phyloP scores from a whole-genome alignment of 2,888 invertebrate species.

The Melinopterus prodromus region DNA sequence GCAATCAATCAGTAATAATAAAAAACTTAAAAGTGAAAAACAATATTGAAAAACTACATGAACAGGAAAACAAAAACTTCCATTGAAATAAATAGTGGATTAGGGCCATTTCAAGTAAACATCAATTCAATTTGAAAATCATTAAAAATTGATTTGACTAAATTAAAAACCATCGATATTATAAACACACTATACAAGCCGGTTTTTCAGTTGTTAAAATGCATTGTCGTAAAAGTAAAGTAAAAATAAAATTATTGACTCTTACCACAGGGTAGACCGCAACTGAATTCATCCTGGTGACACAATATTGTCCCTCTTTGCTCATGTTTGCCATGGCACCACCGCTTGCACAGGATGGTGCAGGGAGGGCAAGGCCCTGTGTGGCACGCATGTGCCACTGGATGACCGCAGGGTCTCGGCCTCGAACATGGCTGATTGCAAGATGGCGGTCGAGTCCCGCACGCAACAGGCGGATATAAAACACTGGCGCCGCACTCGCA shows the following conservation, averaged over 20 bases:
- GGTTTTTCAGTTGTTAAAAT: background rate
- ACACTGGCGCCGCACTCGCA: slow-evolving; percentile 92
- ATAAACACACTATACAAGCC: background rate
- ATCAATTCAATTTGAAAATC: too few species aligned
- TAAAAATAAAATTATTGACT: slow-evolving; percentile 8
- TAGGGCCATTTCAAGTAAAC: background rate
- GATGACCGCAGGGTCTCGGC: slow-evolving; percentile 80
- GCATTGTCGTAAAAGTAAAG: too few species aligned
- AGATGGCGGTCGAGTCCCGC: slow-evolving; percentile 86
- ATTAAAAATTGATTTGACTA: too few species aligned
- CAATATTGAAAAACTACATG: too few species aligned
- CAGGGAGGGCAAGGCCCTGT: slow-evolving; percentile 82
- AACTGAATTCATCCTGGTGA: slow-evolving; percentile 86
- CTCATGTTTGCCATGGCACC: slow-evolving; percentile 69
- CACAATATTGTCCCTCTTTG: slow-evolving; percentile 90
- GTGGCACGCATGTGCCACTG: slow-evolving; percentile 88
- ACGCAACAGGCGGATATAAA: slow-evolving; percentile 89
- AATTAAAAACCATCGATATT: too few species aligned
- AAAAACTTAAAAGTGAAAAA: too few species aligned
- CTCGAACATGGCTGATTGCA: slow-evolving; percentile 82
- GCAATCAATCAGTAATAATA: too few species aligned
- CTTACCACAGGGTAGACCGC: slow-evolving; percentile 85
- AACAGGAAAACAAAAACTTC: too few species aligned
- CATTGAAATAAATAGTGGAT: too few species aligned
- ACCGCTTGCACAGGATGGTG: slow-evolving; percentile 83